Conservation (phyloP, 2,888 invertebrate species). For the Vannuccia rotundouncinata region DNA sequence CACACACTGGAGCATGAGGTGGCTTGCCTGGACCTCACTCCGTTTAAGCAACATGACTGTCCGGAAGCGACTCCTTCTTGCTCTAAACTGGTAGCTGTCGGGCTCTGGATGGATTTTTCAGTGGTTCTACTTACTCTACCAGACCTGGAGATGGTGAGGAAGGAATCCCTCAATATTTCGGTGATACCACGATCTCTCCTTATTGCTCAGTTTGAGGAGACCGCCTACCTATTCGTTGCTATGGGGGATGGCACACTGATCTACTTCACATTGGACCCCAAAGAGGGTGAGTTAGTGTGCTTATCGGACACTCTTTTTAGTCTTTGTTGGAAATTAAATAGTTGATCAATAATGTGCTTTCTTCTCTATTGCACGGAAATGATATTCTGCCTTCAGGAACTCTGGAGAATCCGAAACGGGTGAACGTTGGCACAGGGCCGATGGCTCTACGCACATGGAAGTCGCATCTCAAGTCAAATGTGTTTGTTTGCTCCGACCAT, state of each 20-base stretch:
- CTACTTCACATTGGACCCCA: constrained; percentile 80
- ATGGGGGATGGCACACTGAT: constrained; percentile 95
- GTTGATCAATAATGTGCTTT: background rate
- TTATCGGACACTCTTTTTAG: too few relatives aligned
- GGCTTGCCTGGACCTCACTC: constrained; percentile 87
- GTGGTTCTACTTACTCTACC: constrained; percentile 78
- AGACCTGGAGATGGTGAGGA: constrained; percentile 70
- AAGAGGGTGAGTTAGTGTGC: too few relatives aligned
- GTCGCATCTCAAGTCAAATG: constrained; percentile 71
- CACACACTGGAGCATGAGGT: constrained; percentile 79
- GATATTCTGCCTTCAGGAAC: constrained; percentile 59
- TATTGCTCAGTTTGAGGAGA: constrained; percentile 85
- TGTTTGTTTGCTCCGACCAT: constrained; percentile 95
- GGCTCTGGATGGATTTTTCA: constrained; percentile 93
- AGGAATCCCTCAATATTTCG: constrained; percentile 65
- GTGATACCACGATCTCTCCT: constrained; percentile 91
- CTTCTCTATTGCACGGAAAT: too few relatives aligned
- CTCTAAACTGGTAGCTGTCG: constrained; percentile 65
- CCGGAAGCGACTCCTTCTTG: constrained; percentile 35
- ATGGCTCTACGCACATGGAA: constrained; percentile 73
- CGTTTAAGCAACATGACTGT: constrained; percentile 57
- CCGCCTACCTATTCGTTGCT: constrained; percentile 64
- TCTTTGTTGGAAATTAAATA: background rate
- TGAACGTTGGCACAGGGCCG: constrained; percentile 92
- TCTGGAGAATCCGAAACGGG: constrained; percentile 81